Base-by-base conservation (phyloP, 2,888 invertebrate genomes). In the Orgyia antiqua region DNA sequence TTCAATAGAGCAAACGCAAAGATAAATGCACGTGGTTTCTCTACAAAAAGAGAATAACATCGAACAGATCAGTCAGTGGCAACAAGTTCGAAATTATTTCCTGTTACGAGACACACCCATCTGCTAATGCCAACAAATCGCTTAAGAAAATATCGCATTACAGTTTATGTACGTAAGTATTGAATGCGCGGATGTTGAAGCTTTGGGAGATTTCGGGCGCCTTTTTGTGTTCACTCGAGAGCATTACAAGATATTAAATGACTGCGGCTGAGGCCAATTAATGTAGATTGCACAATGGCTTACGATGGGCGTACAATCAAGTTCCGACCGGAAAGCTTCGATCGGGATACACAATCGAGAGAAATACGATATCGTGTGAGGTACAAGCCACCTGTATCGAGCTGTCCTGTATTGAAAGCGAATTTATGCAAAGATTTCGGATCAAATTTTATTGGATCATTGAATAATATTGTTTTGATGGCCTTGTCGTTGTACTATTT, bases 321-420 rank as follows among this genome's bases (percentile, higher is more conserved):
- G 82, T 83, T 86, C 83, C 83, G 83, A 82, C 84, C 86, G 86
- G 86, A 86, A 84, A 78, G 69, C 61, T 70, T 68, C 68, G 67
- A 76, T 76, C 70, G 60, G 42, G 51, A 52, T 51, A 52, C 50
- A 79, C 73, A 82, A 79, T 72, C 58, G 58, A 50, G 43, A 43
- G 79, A 64, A 78, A 80, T 58, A 51, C 45, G 70, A 83, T 68
- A 61, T 65, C 65, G 58, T 64, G 65, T 49, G 64, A 71, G 56
- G 58, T 49, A 45, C 45, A 53, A 58, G 46, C 68, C 84, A 84
- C 84, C 84, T 84, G 84, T 44, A 34, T 36, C 30, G 35, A 31
- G 39, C 25, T 31, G 27, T 42, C 33, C 42, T 41, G 37, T 27
- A 37, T 45, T 49, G 57, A 52, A 60, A 60, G 51, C 45, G 49